A percentile compares a stretch with the other conserved stretches of the same genome.
Conservation (phyloP, 1,140 invertebrate genomes). For the Vanessa atalanta region DNA sequence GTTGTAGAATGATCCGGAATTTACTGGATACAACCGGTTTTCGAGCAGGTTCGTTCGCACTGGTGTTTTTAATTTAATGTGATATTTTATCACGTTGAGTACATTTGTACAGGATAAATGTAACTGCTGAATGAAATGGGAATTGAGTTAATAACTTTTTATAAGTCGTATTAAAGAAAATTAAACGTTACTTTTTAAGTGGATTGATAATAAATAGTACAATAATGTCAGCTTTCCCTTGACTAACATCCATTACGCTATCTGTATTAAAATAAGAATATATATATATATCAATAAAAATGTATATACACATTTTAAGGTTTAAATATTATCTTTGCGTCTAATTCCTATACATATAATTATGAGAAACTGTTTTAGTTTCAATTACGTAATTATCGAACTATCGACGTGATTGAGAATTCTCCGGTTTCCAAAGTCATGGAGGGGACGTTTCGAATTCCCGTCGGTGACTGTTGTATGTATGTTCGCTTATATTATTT, state of each 20-base stretch:
- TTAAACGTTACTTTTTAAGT: too few species aligned
- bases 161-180: neutral
- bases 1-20: conserved; percentile 38
- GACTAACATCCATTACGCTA: too few species aligned
- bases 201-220: too few species aligned
- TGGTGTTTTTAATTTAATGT: conserved; percentile 27
- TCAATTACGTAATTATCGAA: neutral
- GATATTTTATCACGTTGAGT: conserved; percentile 16
- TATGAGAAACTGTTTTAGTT: neutral
- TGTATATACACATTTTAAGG: neutral
- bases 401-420: too few species aligned
- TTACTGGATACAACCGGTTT: conserved; percentile 42
- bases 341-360: neutral
- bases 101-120: conserved; percentile 6
- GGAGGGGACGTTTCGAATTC: too few species aligned
- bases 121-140: neutral
- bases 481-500: too few species aligned
- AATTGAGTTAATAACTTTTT: neutral
- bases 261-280: too few species aligned
- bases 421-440: too few species aligned
- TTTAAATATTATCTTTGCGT: too few species aligned
- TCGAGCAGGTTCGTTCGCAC: conserved; percentile 24
- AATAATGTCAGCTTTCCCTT: too few species aligned
- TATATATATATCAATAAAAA: too few species aligned
- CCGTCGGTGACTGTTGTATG: too few species aligned